phyloP scores from a whole-genome alignment of 2,797 vertebrate genomes.

The Apogon hyalosoma region DNA sequence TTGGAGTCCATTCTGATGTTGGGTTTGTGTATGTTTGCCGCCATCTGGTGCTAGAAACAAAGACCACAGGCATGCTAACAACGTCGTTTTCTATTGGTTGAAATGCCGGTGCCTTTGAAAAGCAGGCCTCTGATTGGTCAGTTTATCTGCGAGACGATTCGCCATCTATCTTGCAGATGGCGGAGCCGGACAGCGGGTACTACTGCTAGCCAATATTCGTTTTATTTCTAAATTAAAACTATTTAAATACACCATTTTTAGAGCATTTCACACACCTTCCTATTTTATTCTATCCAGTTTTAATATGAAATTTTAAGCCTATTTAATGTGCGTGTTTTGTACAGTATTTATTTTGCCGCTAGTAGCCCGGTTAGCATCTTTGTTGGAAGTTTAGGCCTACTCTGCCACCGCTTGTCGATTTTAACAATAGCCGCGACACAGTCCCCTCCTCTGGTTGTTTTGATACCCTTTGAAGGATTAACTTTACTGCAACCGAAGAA shows the following conservation, averaged over 20 bases:
- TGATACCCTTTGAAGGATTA: slow-evolving; percentile 42
- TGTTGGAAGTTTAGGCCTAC: slow-evolving; percentile 80
- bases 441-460: slow-evolving; percentile 53
- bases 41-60: slow-evolving; percentile 55
- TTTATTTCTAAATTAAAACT: slow-evolving; percentile 82
- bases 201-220: slow-evolving; percentile 65
- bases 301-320: slow-evolving; percentile 29
- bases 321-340: slow-evolving; percentile 59
- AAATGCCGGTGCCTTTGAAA: slow-evolving; percentile 64
- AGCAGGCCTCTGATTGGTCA: slow-evolving; percentile 77
- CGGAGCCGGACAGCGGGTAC: slow-evolving; percentile 76
- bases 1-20: neutral
- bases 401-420: slow-evolving; percentile 80
- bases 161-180: slow-evolving; percentile 73
- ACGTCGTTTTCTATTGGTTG: slow-evolving; percentile 67
- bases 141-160: slow-evolving; percentile 47
- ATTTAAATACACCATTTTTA: slow-evolving; percentile 55
- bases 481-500: slow-evolving; percentile 3
- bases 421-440: slow-evolving; percentile 85
- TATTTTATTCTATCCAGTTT: slow-evolving; percentile 20
- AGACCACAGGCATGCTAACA: neutral
- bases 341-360: slow-evolving; percentile 74
- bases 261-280: slow-evolving; percentile 28
- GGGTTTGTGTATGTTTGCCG: slow-evolving; percentile 25
- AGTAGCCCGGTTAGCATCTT: slow-evolving; percentile 78